phyloP scores from a whole-genome alignment of 2,113 vertebrate species.

The Campylorhamphus procurvoides region DNA sequence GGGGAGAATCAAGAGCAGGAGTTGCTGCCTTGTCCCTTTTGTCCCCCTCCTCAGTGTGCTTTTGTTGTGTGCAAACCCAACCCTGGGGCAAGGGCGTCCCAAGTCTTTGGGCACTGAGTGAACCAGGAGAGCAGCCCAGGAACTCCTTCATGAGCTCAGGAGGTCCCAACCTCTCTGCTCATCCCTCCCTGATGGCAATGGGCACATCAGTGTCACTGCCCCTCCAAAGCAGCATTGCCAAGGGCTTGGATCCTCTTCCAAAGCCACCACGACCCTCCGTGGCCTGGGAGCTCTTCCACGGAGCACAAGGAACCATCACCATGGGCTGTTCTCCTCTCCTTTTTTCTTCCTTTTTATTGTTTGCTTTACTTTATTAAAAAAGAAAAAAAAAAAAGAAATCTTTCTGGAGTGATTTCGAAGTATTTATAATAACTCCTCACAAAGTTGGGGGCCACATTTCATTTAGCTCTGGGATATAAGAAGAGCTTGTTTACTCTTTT shows the following conservation, averaged over 20 bases:
- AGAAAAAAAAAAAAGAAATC: too few relatives aligned
- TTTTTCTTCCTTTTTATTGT: neutral
- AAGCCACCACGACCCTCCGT: neutral
- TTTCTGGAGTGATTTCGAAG: neutral
- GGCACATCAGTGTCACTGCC: too few relatives aligned
- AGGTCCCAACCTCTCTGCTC: neutral
- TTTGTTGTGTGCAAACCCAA: fast-evolving
- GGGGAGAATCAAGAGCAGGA: neutral
- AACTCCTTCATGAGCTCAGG: neutral
- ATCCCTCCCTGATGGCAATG: fast-evolving
- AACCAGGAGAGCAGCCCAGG: neutral
- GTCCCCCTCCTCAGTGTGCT: neutral
- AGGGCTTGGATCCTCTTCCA: fast-evolving
- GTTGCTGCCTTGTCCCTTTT: neutral
- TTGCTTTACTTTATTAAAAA: neutral
- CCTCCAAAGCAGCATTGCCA: neutral
- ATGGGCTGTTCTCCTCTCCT: neutral
- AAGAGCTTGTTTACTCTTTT: conserved; percentile 47
- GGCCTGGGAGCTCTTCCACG: neutral
- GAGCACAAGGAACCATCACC: neutral
- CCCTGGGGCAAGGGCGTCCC: neutral
- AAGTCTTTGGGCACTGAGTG: neutral
- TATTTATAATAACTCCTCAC: neutral
- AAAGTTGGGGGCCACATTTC: conserved; percentile 17
- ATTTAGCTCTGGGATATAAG: conserved; percentile 2